phyloP scores from a whole-genome alignment of 2,797 vertebrate genomes.

The Acanthornis magna region DNA sequence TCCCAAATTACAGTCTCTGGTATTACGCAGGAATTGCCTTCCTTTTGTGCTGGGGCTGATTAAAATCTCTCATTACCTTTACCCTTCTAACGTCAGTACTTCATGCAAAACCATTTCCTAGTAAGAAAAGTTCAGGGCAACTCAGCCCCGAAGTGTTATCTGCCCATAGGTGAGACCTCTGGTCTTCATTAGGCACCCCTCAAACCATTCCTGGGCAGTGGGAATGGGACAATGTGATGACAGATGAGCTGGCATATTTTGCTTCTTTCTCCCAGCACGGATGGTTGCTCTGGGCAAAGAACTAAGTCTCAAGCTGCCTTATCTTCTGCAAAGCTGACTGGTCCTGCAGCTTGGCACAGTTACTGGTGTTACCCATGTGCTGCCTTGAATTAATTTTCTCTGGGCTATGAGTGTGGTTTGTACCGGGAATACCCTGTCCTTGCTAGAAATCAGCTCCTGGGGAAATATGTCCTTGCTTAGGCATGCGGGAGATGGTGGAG shows the following conservation, averaged over 20 bases:
- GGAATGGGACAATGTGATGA: not conserved
- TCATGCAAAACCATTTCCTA: conserved; percentile 11
- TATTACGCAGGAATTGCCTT: not conserved
- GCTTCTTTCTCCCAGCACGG: not conserved
- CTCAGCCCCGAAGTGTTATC: not conserved
- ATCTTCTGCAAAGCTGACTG: not conserved
- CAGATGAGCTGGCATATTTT: not conserved
- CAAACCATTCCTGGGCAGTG: not conserved
- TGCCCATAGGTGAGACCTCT: not conserved
- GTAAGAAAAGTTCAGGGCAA: not conserved
- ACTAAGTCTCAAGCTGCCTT: not conserved
- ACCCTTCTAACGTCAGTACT: not conserved
- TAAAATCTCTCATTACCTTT: conserved; percentile 28
- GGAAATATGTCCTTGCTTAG: not conserved
- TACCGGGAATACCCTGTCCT: not conserved
- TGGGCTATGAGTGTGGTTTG: not conserved
- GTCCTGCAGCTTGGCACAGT: not conserved
- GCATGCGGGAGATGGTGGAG: not conserved
- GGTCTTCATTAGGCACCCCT: not conserved
- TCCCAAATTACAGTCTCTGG: not conserved
- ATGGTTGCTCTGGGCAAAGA: not conserved
- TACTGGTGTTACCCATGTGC: not conserved
- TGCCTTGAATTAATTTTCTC: conserved; percentile 24
- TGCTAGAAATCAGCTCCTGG: not conserved
- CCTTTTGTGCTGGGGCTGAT: not conserved